Percentiles rank a stretch among this genome's conserved stretches.
Evolutionary conservation across 92 coral and sea anemone genomes (phyloP).

Genomic region (Actinostola sp.): DNA sequence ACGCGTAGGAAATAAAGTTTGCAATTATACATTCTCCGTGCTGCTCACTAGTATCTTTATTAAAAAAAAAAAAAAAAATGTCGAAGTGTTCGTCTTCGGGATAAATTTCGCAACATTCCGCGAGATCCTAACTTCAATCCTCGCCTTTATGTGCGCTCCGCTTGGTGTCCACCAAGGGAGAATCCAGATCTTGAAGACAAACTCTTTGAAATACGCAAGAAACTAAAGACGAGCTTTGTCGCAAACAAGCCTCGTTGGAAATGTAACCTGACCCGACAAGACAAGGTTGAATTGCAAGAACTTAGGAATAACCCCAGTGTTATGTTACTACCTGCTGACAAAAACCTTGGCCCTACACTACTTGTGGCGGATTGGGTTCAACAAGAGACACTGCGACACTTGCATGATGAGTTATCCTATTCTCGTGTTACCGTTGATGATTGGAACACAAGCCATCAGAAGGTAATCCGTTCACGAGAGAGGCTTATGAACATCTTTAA

Average conservation of each 20-base stretch:
- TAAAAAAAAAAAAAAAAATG: slow-evolving; percentile 44
- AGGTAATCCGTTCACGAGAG: too few species aligned
- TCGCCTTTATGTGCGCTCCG: slow-evolving; percentile 23
- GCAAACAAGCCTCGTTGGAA: slow-evolving; percentile 31
- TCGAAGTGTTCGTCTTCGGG: slow-evolving; percentile 44
- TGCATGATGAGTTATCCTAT: slow-evolving; percentile 41
- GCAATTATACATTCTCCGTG: too few species aligned
- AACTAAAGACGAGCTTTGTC: slow-evolving; percentile 28
- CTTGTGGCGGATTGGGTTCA: slow-evolving; percentile 18
- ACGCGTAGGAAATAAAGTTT: too few species aligned
- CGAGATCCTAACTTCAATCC: slow-evolving; percentile 39
- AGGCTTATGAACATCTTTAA: too few species aligned
- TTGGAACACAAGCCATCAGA: too few species aligned
- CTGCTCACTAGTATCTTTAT: too few species aligned
- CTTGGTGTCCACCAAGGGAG: slow-evolving; percentile 33
- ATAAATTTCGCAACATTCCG: slow-evolving; percentile 11
- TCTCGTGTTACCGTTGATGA: slow-evolving; percentile 35
- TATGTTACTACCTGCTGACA: slow-evolving; percentile 23
- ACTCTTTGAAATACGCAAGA: slow-evolving; percentile 43
- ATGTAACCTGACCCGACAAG: slow-evolving; percentile 24
- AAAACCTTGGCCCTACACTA: slow-evolving; percentile 44
- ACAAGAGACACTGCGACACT: slow-evolving; percentile 24
- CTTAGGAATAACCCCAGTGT: slow-evolving; percentile 7
- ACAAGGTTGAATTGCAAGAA: slow-evolving; percentile 24
- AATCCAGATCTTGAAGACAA: slow-evolving; percentile 51